Conservation (phyloP, 2,797 vertebrate genomes). For the Helicolenus hilgendorfi region DNA sequence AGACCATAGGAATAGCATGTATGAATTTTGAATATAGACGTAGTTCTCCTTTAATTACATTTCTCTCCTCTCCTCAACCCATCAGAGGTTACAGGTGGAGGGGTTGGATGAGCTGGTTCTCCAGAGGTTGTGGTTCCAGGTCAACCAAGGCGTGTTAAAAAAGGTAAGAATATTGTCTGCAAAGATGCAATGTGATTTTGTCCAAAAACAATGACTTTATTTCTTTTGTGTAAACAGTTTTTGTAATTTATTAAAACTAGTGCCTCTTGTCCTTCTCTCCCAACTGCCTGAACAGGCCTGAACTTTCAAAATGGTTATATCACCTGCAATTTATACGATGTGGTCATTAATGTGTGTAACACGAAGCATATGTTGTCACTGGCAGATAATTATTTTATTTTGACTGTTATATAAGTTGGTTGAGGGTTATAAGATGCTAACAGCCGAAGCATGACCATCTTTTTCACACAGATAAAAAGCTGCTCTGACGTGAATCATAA, state of each 20-base stretch:
- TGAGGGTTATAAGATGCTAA: neutral
- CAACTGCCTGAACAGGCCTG: neutral
- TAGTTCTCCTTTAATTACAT: neutral
- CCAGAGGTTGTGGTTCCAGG: constrained; percentile 87
- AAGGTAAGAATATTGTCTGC: constrained; percentile 69
- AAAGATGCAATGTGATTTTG: neutral
- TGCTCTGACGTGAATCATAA: neutral
- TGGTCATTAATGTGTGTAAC: neutral
- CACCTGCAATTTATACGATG: neutral
- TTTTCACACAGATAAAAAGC: neutral
- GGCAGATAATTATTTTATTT: neutral
- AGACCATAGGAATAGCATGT: no score
- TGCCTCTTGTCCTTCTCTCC: neutral
- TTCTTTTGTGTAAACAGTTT: neutral
- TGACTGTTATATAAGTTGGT: neutral
- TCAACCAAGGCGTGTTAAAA: constrained; percentile 86
- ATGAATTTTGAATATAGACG: no score
- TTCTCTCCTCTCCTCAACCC: neutral
- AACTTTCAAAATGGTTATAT: neutral
- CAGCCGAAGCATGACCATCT: neutral
- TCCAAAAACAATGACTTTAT: neutral
- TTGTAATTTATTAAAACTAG: neutral
- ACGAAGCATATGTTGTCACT: neutral
- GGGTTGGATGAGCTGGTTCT: constrained; percentile 69
- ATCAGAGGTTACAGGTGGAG: constrained; percentile 71